Evolutionary conservation across 2,797 vertebrate genomes (phyloP), one percentile per base, ranked within the genome.

Genomic region (Chrosomus eos): DNA sequence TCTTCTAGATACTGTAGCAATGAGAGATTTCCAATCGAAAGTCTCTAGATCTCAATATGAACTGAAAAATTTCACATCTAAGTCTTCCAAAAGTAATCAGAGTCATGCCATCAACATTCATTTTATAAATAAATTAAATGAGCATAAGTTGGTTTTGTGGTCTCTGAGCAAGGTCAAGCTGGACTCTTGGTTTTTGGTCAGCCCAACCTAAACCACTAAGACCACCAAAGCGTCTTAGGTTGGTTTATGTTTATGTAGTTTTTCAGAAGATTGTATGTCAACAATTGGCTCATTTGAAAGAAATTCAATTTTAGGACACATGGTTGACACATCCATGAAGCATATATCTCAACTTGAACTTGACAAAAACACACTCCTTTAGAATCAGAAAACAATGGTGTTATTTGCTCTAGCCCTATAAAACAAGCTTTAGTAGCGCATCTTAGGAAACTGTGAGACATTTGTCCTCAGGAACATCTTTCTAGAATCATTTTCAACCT

Each of bases 401-500:
- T 71, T 4, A 14, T 45, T 81, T 68, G 45, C 16, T 31, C n/a
- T 53, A 38, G 26, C 4, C 28, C 43, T 26, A 71, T 23, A 23
- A 74, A 76, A 70, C 43, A 55, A 5, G 67, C 45, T 40, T 36
- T 38, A 70, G 43, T 19, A 23, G 16, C 4, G 9, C 45, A 67
- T 81, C 62, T 66, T 60, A 53, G 45, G 67, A 73, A 89, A 87
- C 84, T 75, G 82, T 70, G 87, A 87, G 86, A 75, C 81, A 88
- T 88, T 88, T 82, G 71, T 88, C 83, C 36, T 58, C 66, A 19
- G 64, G 84, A 62, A 80, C 87, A 88, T 28, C 33, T 55, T 68
- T 16, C 23, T 9, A 80, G 31, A 80, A 53, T 53, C 8, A n/a
- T 7, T 26, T 51, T 70, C 58, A 14, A 55, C 45, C 21, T 68